Evolutionary conservation across 2,888 invertebrate genomes (phyloP).

Genomic region (Syrista parreyssii): DNA sequence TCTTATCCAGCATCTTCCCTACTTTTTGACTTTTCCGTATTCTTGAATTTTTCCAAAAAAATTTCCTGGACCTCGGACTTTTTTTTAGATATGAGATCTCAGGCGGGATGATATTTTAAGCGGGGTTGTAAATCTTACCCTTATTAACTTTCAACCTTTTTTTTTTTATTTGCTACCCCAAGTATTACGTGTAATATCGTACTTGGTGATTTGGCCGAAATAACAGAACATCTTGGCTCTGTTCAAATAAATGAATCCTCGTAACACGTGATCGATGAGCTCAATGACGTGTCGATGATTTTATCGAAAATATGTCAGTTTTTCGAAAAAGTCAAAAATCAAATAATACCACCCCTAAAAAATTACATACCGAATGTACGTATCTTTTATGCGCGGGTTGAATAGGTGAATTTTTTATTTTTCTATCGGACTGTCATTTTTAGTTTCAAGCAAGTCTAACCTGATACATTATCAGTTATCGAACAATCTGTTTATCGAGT

Average conservation of each 20-base stretch:
- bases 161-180: background rate
- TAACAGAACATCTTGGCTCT: background rate
- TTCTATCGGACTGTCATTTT: background rate
- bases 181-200: background rate
- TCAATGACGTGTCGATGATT: background rate
- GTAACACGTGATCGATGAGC: background rate
- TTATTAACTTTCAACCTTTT: background rate
- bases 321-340: background rate
- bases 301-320: background rate
- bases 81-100: background rate
- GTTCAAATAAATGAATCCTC: background rate
- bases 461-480: constrained; percentile 55
- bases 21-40: background rate
- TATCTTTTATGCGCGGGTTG: no score
- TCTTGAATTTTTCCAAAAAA: background rate
- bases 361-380: background rate
- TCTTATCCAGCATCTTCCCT: background rate
- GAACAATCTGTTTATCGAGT: constrained; percentile 41
- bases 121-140: background rate
- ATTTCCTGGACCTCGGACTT: background rate
- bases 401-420: background rate
- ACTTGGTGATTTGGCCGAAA: background rate
- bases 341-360: background rate
- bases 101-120: background rate
- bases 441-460: constrained; percentile 35